A percentile compares a stretch with the other conserved stretches of the same genome.
These are phyloP conservation scores for Ceraclea dissimilis DNA, from an alignment of 2,888 invertebrate genomes.

Conservation along the genomic window DNA sequence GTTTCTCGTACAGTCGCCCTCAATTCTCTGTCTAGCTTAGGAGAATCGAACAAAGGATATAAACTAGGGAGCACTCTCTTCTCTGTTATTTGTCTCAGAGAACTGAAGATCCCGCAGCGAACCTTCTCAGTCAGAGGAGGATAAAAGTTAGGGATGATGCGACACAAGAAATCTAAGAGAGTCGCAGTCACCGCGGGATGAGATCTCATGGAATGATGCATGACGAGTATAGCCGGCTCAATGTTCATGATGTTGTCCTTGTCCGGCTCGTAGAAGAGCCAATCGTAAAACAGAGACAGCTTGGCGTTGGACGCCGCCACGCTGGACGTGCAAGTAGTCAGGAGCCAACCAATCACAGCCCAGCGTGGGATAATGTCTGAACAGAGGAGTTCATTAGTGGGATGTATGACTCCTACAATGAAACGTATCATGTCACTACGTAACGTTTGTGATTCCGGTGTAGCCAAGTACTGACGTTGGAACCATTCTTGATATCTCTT, in stretches of 20 bases:
- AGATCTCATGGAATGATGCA: constrained; percentile 88
- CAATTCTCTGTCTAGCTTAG: constrained; percentile 77
- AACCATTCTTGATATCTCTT: constrained; percentile 95
- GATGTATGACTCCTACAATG: constrained; percentile 90
- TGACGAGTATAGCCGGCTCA: constrained; percentile 87
- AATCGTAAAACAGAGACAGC: constrained; percentile 86
- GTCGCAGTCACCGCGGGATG: constrained; percentile 88
- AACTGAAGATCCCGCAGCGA: constrained; percentile 71
- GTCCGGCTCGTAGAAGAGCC: constrained; percentile 85
- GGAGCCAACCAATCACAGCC: constrained; percentile 91
- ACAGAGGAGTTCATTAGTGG: constrained; percentile 84
- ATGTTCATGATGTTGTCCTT: constrained; percentile 95
- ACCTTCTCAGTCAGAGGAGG: constrained; percentile 73
- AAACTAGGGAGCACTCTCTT: constrained; percentile 87
- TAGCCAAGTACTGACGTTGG: constrained; percentile 83
- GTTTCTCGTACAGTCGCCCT: constrained; percentile 79
- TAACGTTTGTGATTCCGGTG: constrained; percentile 84
- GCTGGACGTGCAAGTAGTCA: constrained; percentile 83
- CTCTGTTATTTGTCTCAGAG: constrained; percentile 77
- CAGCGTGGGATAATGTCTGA: constrained; percentile 93
- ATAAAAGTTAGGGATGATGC: constrained; percentile 84
- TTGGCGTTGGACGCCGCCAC: constrained; percentile 88
- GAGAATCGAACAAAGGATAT: constrained; percentile 79
- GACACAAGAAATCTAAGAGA: constrained; percentile 81
- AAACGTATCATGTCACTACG: constrained; percentile 90